Evolutionary conservation across 2,113 vertebrate species (phyloP).

Genomic region (Oreochromis tanganicae): DNA sequence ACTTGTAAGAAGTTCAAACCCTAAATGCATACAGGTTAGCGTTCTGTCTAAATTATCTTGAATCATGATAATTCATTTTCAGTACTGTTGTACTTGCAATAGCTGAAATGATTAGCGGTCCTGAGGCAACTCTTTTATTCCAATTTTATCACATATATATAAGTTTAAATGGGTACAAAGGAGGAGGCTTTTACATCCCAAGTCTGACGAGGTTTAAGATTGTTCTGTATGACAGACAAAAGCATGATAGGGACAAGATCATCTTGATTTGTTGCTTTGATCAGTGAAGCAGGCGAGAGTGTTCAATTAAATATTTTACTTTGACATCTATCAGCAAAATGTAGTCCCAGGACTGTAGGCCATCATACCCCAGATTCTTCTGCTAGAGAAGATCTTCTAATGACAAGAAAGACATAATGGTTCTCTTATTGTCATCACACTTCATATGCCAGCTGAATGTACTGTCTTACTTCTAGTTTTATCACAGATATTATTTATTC

Average conservation of each 20-base stretch:
- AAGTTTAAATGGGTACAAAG: neutral
- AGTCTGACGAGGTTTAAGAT: slow-evolving; percentile 28
- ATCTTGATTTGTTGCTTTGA: slow-evolving; percentile 69
- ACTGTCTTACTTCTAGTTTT: neutral
- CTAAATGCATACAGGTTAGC: neutral
- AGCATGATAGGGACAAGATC: slow-evolving; percentile 61
- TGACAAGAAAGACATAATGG: slow-evolving; percentile 44
- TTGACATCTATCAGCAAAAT: slow-evolving; percentile 67
- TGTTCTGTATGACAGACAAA: slow-evolving; percentile 43
- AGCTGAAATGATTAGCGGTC: neutral
- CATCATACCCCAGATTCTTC: slow-evolving; percentile 62
- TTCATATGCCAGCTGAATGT: neutral
- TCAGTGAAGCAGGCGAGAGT: slow-evolving; percentile 69
- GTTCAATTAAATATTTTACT: slow-evolving; percentile 86
- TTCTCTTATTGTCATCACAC: neutral
- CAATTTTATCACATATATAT: neutral
- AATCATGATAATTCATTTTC: neutral
- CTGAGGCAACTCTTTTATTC: neutral
- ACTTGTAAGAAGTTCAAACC: neutral
- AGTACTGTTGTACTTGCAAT: neutral
- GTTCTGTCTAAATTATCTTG: neutral
- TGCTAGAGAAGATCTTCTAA: slow-evolving; percentile 70
- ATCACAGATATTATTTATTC: neutral
- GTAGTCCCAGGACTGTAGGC: slow-evolving; percentile 64
- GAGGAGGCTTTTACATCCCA: slow-evolving; percentile 63